These are phyloP conservation scores for Eunapius fragilis DNA, from an alignment of 37 sponge, comb jelly and placozoan species.

Conservation along the genomic window DNA sequence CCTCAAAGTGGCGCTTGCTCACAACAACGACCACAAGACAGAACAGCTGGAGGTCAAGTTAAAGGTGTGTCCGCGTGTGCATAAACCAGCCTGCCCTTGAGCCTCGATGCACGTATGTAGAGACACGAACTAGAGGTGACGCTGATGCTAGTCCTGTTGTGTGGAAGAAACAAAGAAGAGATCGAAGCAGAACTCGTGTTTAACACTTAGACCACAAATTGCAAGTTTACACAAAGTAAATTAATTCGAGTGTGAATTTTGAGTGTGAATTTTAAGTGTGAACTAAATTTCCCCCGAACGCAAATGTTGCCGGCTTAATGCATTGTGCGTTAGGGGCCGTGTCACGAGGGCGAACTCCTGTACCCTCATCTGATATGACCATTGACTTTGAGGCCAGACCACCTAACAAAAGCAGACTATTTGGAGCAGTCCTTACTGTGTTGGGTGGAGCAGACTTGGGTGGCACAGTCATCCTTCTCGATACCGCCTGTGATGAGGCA, in stretches of 20 bases:
- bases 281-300: neutral
- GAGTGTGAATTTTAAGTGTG: neutral
- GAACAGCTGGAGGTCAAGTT: neutral
- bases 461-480: neutral
- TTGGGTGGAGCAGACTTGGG: neutral
- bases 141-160: neutral
- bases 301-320: neutral
- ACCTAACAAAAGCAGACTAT: neutral
- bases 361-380: neutral
- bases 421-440: neutral
- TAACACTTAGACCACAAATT: neutral
- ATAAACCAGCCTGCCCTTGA: neutral
- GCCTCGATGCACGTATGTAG: neutral
- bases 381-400: neutral
- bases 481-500: neutral
- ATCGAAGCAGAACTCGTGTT: neutral
- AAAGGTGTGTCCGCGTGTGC: neutral
- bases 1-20: neutral
- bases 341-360: neutral
- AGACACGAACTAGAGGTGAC: neutral
- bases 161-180: neutral
- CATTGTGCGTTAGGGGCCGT: neutral
- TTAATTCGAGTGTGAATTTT: neutral
- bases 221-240: neutral
- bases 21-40: neutral